Evolutionary conservation across 2,888 invertebrate species (phyloP).

Genomic region (Meloe dianella): DNA sequence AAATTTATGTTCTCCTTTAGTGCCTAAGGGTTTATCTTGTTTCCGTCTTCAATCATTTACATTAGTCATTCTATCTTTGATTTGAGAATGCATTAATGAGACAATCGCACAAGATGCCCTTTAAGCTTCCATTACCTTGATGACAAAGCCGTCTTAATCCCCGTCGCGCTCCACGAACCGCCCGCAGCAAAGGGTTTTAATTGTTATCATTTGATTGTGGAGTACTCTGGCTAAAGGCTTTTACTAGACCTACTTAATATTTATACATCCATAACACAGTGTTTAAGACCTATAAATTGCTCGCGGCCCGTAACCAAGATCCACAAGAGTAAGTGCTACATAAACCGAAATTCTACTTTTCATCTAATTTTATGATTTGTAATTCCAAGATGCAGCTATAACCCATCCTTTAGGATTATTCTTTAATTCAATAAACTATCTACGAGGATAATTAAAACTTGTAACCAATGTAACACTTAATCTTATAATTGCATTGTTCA

Average conservation of each 20-base stretch:
- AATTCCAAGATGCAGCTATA: conserved; percentile 38
- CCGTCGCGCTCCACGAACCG: conserved; percentile 48
- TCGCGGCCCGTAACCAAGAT: conserved; percentile 39
- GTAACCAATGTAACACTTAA: conserved; percentile 36
- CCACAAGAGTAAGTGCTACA: conserved; percentile 39
- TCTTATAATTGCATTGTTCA: conserved; percentile 32
- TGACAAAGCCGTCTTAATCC: conserved; percentile 59
- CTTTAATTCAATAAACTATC: conserved; percentile 41
- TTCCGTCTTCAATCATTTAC: conserved; percentile 45
- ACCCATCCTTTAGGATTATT: conserved; percentile 30
- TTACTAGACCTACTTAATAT: conserved; percentile 48
- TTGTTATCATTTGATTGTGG: conserved; percentile 56
- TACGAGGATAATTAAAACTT: conserved; percentile 37
- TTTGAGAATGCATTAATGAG: conserved; percentile 59
- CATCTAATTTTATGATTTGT: conserved; percentile 46
- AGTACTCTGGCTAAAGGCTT: conserved; percentile 24
- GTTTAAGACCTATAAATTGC: conserved; percentile 49
- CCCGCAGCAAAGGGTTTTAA: conserved; percentile 52
- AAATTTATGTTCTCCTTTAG: conserved; percentile 3
- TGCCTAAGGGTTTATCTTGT: conserved; percentile 26
- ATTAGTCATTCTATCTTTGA: conserved; percentile 59
- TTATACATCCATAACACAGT: conserved; percentile 50
- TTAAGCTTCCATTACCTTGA: conserved; percentile 58
- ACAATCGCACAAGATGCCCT: conserved; percentile 55
- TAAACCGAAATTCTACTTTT: conserved; percentile 44